Percentiles rank a stretch among this genome's conserved stretches.
phyloP scores from a whole-genome alignment of 2,797 vertebrate genomes.

The Okamejei kenojei region DNA sequence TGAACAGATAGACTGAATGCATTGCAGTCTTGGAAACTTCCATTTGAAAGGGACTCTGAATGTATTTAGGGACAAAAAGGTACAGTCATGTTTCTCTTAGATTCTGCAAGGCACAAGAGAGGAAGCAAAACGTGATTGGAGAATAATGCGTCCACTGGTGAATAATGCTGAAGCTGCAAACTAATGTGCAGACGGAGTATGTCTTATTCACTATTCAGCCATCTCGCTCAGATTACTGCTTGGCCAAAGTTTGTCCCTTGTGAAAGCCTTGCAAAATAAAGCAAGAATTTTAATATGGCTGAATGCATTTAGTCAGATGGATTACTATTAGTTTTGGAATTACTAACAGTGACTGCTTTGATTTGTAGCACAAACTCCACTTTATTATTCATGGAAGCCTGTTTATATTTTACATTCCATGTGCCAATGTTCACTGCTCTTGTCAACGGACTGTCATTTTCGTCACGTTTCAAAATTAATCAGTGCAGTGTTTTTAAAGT shows the following conservation, averaged over 20 bases:
- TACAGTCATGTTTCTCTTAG: neutral
- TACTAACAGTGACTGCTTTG: constrained; percentile 59
- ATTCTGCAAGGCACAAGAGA: neutral
- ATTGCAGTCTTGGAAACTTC: neutral
- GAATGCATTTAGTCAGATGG: neutral
- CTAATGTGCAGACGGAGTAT: neutral
- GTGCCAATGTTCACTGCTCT: constrained; percentile 40
- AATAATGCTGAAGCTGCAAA: neutral
- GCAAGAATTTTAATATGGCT: neutral
- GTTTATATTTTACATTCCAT: constrained; percentile 40
- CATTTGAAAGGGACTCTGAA: neutral
- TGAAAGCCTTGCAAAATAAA: neutral
- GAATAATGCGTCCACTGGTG: neutral
- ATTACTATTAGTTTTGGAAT: neutral
- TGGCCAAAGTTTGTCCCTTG: neutral
- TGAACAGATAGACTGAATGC: neutral
- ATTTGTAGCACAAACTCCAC: constrained; percentile 48
- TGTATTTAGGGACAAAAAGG: neutral
- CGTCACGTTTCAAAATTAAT: constrained; percentile 13
- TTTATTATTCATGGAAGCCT: constrained; percentile 15
- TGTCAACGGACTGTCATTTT: neutral
- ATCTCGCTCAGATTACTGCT: neutral
- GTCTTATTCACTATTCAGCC: neutral
- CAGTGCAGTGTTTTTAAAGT: neutral
- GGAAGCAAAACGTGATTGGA: neutral